Conservation (phyloP, 2,797 vertebrate genomes). For the Staurois parvus region DNA sequence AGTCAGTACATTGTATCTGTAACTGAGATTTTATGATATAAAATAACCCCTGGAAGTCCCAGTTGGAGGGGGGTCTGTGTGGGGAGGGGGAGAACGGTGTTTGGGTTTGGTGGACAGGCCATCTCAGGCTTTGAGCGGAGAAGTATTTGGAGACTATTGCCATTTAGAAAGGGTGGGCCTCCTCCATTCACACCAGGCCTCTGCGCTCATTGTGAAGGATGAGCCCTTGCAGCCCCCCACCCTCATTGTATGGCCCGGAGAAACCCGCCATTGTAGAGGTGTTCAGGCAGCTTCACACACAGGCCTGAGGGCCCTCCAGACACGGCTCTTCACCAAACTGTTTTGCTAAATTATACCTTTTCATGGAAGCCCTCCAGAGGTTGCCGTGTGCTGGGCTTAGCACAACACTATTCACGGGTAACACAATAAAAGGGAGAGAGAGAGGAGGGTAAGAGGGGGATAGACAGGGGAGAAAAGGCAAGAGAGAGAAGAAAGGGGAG, state of each 20-base stretch:
- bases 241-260: slow-evolving; percentile 75
- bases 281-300: slow-evolving; percentile 76
- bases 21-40: too few species aligned
- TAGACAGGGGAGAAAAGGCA: not conserved
- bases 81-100: slow-evolving; percentile 67
- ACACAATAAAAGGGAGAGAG: slow-evolving; percentile 66
- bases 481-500: too few species aligned
- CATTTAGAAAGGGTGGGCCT: slow-evolving; percentile 83
- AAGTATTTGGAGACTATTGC: slow-evolving; percentile 79
- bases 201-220: slow-evolving; percentile 87
- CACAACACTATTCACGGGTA: slow-evolving; percentile 74
- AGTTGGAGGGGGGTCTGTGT: too few species aligned
- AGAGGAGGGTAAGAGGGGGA: too few species aligned
- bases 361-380: slow-evolving; percentile 79
- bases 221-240: slow-evolving; percentile 82
- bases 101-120: slow-evolving; percentile 34
- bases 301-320: slow-evolving; percentile 85
- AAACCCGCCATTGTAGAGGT: slow-evolving; percentile 86
- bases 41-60: too few species aligned
- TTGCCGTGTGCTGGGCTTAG: slow-evolving; percentile 68
- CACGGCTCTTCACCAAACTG: slow-evolving; percentile 84
- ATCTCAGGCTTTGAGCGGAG: slow-evolving; percentile 68
- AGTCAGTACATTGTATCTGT: too few species aligned
- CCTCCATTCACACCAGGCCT: slow-evolving; percentile 86
- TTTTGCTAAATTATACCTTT: slow-evolving; percentile 94